Percentiles rank a stretch among this genome's conserved stretches.
phyloP scores from a whole-genome alignment of 1,140 invertebrate genomes.

The Aphaenogaster floridana region DNA sequence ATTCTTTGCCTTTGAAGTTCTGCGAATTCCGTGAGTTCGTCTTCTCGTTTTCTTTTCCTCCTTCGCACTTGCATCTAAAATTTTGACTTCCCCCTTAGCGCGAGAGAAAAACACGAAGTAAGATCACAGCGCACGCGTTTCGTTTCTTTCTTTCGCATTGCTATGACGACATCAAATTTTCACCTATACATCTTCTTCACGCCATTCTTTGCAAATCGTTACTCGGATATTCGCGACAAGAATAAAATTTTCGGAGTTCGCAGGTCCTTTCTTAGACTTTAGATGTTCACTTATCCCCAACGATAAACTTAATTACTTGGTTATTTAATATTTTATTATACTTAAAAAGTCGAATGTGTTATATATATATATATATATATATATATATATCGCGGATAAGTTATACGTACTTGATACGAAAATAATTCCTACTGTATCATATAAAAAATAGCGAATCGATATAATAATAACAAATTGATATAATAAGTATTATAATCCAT shows the following conservation, averaged over 20 bases:
- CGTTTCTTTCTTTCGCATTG: neutral
- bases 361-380: neutral
- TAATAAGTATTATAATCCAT: neutral
- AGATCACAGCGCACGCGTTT: neutral
- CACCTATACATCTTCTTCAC: conserved; percentile 12
- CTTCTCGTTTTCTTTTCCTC: conserved; percentile 15
- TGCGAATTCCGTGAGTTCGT: conserved; percentile 30
- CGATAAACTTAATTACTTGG: neutral
- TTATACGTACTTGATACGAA: neutral
- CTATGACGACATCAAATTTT: conserved; percentile 33
- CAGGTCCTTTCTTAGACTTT: neutral
- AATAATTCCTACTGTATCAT: neutral
- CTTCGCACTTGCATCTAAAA: conserved; percentile 55
- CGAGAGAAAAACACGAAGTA: neutral
- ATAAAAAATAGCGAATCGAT: neutral
- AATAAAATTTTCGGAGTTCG: neutral
- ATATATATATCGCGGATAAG: neutral
- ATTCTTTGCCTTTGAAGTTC: conserved; percentile 57
- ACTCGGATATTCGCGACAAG: neutral
- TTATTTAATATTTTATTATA: neutral
- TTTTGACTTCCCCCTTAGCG: conserved; percentile 3
- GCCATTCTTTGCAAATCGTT: conserved; percentile 9
- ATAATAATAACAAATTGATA: neutral
- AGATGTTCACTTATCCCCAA: neutral
- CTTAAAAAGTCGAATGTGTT: neutral